Percentiles rank a stretch among this genome's conserved stretches.
Evolutionary conservation across 2,797 vertebrate species (phyloP).

Genomic region (Sciaenops ocellatus): DNA sequence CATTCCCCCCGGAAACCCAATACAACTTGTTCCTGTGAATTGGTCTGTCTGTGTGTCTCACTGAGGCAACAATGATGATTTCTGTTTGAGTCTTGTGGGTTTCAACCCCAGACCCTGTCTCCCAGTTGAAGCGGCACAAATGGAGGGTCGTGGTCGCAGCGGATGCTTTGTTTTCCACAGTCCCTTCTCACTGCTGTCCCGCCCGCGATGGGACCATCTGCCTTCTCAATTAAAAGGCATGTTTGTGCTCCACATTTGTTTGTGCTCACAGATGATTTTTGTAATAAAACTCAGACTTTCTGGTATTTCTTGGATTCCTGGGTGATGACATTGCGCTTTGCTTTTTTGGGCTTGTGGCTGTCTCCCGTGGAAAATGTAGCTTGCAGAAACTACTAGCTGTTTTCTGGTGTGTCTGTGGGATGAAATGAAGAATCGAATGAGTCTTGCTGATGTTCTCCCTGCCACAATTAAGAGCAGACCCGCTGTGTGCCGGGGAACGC

Average conservation of each 20-base stretch:
- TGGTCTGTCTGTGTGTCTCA: constrained; percentile 72
- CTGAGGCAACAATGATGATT: constrained; percentile 77
- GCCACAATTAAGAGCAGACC: constrained; percentile 84
- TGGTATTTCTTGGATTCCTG: constrained; percentile 85
- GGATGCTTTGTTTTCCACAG: constrained; percentile 79
- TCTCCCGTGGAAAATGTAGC: constrained; percentile 82
- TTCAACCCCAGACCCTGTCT: constrained; percentile 78
- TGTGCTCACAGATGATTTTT: constrained; percentile 82
- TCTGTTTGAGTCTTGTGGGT: constrained; percentile 82
- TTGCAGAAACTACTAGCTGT: constrained; percentile 80
- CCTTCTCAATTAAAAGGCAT: constrained; percentile 80
- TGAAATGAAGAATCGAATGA: constrained; percentile 81
- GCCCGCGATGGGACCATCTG: constrained; percentile 74
- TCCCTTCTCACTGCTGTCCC: constrained; percentile 58
- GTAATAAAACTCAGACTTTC: constrained; percentile 83
- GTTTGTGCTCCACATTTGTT: constrained; percentile 83
- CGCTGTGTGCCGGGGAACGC: constrained; percentile 68
- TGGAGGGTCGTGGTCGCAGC: constrained; percentile 71
- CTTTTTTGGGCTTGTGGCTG: constrained; percentile 80
- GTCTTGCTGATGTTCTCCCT: constrained; percentile 71
- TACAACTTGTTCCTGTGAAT: constrained; percentile 76
- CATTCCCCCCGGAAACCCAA: constrained; percentile 70
- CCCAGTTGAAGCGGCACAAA: constrained; percentile 72
- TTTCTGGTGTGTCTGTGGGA: constrained; percentile 80
- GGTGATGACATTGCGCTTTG: constrained; percentile 81